A percentile compares a stretch with the other conserved stretches of the same genome.
Conservation (phyloP, 2,797 vertebrate genomes). For the Morus bassanus region DNA sequence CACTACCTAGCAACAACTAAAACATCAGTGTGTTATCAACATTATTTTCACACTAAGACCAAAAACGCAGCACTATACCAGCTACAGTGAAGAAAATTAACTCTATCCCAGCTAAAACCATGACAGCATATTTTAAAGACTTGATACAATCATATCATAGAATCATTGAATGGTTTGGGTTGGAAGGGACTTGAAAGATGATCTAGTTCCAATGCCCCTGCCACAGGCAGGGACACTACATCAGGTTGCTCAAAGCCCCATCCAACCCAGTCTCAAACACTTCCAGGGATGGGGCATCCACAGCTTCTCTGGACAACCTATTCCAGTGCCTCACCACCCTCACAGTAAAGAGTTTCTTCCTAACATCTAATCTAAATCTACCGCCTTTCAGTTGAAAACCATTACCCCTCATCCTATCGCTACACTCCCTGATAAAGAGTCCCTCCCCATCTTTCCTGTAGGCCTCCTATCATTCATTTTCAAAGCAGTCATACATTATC, state of each 20-base stretch:
- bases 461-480: background rate
- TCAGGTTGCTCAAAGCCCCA: background rate
- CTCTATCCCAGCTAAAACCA: too few species aligned
- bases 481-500: background rate
- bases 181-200: background rate
- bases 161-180: background rate
- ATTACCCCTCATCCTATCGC: background rate
- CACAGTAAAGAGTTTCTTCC: background rate
- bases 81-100: too few species aligned
- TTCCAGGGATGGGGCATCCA: background rate
- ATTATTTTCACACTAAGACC: too few species aligned
- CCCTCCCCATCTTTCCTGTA: background rate
- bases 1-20: too few species aligned
- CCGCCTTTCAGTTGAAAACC: background rate
- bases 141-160: background rate
- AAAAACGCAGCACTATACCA: too few species aligned
- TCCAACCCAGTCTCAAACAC: background rate
- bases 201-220: rapidly evolving
- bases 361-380: background rate
- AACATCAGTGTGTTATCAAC: too few species aligned
- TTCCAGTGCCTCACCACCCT: background rate
- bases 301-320: background rate
- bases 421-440: background rate
- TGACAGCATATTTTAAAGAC: background rate
- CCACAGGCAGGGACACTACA: background rate